These are phyloP conservation scores for Acleris holmiana DNA, from an alignment of 2,888 invertebrate species.

Conservation along the genomic window DNA sequence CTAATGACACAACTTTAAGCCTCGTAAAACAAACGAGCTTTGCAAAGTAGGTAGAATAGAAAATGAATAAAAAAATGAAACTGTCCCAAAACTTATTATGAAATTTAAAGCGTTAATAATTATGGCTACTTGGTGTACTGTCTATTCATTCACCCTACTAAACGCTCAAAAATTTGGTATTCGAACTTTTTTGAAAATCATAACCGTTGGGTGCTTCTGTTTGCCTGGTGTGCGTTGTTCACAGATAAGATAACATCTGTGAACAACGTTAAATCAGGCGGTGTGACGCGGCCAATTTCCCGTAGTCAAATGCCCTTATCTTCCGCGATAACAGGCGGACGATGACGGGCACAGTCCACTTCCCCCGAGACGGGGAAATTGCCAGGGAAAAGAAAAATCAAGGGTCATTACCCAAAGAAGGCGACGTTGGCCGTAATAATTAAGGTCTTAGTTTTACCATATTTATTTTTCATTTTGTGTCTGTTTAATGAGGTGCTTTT, in stretches of 20 bases:
- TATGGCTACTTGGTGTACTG: too few species aligned
- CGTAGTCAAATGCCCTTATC: slow-evolving; percentile 29
- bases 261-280: slow-evolving; percentile 18
- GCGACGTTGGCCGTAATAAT: slow-evolving; percentile 30
- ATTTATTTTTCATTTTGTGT: neutral
- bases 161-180: too few species aligned
- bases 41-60: too few species aligned
- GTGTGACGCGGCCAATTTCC: slow-evolving; percentile 27
- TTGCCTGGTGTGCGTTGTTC: neutral
- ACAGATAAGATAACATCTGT: too few species aligned
- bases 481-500: neutral
- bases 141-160: too few species aligned
- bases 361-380: slow-evolving; percentile 32
- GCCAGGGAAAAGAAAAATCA: slow-evolving; percentile 31
- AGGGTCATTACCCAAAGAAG: slow-evolving; percentile 34
- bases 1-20: too few species aligned
- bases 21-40: too few species aligned
- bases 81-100: too few species aligned
- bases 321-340: slow-evolving; percentile 32
- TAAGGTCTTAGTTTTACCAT: slow-evolving; percentile 20
- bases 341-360: slow-evolving; percentile 36
- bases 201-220: neutral
- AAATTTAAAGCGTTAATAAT: too few species aligned
- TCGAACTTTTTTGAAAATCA: neutral
- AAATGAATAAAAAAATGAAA: too few species aligned